Base-by-base conservation (phyloP, 2,113 vertebrate species). In the Plectropomus leopardus region DNA sequence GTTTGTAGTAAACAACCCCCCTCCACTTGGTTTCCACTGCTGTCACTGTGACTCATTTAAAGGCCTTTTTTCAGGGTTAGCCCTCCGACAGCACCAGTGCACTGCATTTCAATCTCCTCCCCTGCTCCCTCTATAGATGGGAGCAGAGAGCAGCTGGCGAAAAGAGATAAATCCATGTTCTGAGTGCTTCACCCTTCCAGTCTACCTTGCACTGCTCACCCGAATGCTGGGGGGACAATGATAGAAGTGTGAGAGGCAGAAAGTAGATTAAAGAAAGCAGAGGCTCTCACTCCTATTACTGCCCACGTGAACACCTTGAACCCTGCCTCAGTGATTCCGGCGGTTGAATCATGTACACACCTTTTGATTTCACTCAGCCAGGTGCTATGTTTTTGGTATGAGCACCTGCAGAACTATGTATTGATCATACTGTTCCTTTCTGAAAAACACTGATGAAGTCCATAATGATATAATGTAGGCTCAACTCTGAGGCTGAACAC, bases 131-230 rank as follows among this genome's bases (percentile, higher is more conserved):
- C 88, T 66, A 74, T 92, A 91, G 92, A 94, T 93, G 94, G 94
- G 89, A 95, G 90, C 82, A 93, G 93, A 92, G 93, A 92, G 91
- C 95, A 95, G 95, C 95, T 96, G 96, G 93, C 94, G 92, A 94
- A 67, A 80, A 88, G 76, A 96, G 96, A 97, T 97, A 97, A 97
- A 96, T n/a, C 73, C 85, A 85, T 83, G 85, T 92, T 92, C 92
- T 95, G 78, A 90, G 93, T 84, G 87, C 82, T 76, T 79, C 78
- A 84, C 76, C 70, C 72, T 81, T 85, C 71, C 91, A 94, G 85
- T 83, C 81, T 80, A 81, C 83, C 87, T 95, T 82, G 94, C 87
- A 89, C 85, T 86, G 90, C 89, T 69, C 81, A 89, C 89, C 92
- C 91, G 91, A 87, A 83, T 87, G 85, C 88, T 92, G 92, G 90